A percentile compares a stretch with the other conserved stretches of the same genome.
Evolutionary conservation across 1,140 invertebrate genomes (phyloP).

Genomic region (Drosophila triauraria): DNA sequence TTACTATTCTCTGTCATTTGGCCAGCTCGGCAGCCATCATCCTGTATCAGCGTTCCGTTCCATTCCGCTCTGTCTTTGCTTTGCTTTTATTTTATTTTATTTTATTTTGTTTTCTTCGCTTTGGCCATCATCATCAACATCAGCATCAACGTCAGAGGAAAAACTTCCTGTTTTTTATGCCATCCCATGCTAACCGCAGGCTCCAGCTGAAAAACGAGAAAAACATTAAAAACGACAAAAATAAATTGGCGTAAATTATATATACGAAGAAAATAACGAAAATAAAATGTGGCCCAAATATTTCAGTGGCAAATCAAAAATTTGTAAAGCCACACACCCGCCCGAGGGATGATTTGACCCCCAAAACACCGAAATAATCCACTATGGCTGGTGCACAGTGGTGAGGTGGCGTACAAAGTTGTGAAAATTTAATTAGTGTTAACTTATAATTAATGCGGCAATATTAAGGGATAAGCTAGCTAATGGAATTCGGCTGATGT

Average conservation of each 20-base stretch:
- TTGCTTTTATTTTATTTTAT: neutral
- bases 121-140: conserved; percentile 35
- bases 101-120: conserved; percentile 14
- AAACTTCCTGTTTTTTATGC: conserved; percentile 45
- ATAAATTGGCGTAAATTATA: conserved; percentile 76
- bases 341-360: conserved; percentile 55
- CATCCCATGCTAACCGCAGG: conserved; percentile 24
- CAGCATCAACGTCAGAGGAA: conserved; percentile 34
- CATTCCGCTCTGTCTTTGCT: conserved; percentile 3
- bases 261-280: conserved; percentile 14
- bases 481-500: conserved; percentile 31
- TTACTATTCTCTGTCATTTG: conserved; percentile 63
- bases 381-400: conserved; percentile 36
- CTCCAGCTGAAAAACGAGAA: conserved; percentile 21
- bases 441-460: conserved; percentile 51
- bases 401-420: conserved; percentile 19
- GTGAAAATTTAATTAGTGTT: conserved; percentile 35
- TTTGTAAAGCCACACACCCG: conserved; percentile 37
- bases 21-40: conserved; percentile 21
- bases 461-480: conserved; percentile 42
- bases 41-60: conserved; percentile 19
- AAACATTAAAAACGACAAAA: conserved; percentile 63
- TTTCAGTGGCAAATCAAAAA: conserved; percentile 64
- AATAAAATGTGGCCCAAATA: conserved; percentile 57
- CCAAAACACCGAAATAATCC: conserved; percentile 27